These are phyloP conservation scores for Motacilla alba DNA, from an alignment of 2,113 vertebrate genomes.

Conservation along the genomic window DNA sequence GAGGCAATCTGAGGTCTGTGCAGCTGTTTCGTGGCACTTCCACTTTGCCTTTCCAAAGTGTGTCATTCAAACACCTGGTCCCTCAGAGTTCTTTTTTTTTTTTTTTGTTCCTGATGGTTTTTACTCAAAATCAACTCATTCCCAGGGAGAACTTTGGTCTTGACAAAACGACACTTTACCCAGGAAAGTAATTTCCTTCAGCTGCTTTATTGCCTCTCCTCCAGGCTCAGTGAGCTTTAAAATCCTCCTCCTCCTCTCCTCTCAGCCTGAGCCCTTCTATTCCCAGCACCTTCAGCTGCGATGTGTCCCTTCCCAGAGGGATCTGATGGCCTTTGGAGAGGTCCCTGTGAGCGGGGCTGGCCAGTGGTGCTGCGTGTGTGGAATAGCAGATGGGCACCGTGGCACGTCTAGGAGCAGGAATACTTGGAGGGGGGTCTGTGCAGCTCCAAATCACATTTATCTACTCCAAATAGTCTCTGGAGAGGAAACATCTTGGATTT, in stretches of 20 bases:
- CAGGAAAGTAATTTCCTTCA: neutral
- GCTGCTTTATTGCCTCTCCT: neutral
- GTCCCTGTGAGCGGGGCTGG: neutral
- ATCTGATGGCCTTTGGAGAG: neutral
- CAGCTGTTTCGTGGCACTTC: neutral
- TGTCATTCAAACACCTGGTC: neutral
- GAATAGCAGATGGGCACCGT: neutral
- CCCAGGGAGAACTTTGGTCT: neutral
- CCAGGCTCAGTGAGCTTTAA: neutral
- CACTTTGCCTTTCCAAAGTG: neutral
- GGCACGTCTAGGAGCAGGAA: neutral
- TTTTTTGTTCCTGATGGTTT: neutral
- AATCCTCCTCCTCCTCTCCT: neutral
- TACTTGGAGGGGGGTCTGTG: neutral
- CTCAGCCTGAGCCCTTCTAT: neutral
- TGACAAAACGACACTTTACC: neutral
- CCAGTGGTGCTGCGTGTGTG: fast-evolving
- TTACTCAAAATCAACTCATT: neutral
- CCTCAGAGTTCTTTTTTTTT: neutral
- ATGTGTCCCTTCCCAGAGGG: neutral
- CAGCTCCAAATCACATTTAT: neutral
- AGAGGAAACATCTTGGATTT: constrained; percentile 4
- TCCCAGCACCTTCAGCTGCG: neutral
- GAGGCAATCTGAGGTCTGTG: neutral
- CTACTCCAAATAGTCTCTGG: constrained; percentile 5